Conservation (phyloP, 2,888 invertebrate genomes). For the Orgyia antiqua region DNA sequence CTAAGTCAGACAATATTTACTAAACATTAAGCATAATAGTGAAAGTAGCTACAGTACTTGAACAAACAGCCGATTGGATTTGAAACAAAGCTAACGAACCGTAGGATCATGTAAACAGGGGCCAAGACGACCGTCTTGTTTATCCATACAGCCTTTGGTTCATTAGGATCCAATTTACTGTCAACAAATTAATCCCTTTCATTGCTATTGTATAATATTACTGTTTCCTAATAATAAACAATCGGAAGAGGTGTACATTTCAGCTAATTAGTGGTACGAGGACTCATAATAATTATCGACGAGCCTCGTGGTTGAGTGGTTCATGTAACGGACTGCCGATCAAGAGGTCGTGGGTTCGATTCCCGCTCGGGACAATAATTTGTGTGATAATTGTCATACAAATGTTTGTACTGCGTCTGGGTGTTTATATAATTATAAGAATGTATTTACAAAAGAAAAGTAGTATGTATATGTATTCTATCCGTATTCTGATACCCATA, state of each 20-base stretch:
- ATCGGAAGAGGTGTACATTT: slow-evolving; percentile 17
- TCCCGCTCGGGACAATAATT: too few relatives aligned
- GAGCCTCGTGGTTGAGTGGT: too few relatives aligned
- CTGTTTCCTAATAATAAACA: slow-evolving; percentile 24
- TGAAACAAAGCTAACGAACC: slow-evolving; percentile 78
- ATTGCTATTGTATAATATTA: slow-evolving; percentile 43
- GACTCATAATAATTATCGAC: too few relatives aligned
- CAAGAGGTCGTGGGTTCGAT: too few relatives aligned
- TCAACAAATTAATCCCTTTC: slow-evolving; percentile 74
- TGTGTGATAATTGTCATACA: too few relatives aligned
- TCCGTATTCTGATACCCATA: too few relatives aligned
- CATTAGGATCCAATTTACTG: slow-evolving; percentile 78
- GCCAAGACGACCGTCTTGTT: slow-evolving; percentile 75
- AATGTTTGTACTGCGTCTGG: too few relatives aligned
- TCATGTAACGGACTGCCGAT: too few relatives aligned
- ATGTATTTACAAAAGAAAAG: too few relatives aligned
- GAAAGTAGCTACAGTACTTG: slow-evolving; percentile 21
- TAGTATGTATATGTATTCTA: too few relatives aligned
- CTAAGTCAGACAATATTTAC: slow-evolving; percentile 6
- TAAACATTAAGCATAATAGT: slow-evolving; percentile 11
- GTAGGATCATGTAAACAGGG: slow-evolving; percentile 74
- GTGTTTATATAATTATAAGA: too few relatives aligned
- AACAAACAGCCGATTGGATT: slow-evolving; percentile 57
- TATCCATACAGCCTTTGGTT: slow-evolving; percentile 77
- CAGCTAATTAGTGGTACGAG: slow-evolving; percentile 15